phyloP scores from a whole-genome alignment of 2,797 vertebrate species.

The Muscicapa comitata region DNA sequence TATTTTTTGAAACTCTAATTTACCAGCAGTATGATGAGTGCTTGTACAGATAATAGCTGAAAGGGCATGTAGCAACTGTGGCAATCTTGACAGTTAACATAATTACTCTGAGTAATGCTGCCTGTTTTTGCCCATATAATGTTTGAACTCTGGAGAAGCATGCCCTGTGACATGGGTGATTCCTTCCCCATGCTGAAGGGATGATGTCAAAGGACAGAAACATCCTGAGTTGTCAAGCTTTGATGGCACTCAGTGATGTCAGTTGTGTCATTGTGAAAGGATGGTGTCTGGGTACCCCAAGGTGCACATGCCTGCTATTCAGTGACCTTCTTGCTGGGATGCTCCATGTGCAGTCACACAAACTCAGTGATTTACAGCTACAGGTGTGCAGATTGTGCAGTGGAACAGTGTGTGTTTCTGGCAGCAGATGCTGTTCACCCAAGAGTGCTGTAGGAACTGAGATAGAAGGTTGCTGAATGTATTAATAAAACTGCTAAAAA shows the following conservation, averaged over 20 bases:
- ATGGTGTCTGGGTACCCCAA: not conserved
- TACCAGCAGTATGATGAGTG: not conserved
- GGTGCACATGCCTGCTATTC: not conserved
- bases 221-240: not conserved
- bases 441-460: not conserved
- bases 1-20: not conserved
- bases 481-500: constrained; percentile 6
- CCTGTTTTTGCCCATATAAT: not conserved
- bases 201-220: not conserved
- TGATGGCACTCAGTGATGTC: not conserved
- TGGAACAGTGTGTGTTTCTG: not conserved
- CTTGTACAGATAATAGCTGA: not conserved
- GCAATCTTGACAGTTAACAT: not conserved
- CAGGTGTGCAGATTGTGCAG: not conserved
- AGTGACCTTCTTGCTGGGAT: not conserved
- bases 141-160: not conserved
- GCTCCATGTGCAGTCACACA: accelerated
- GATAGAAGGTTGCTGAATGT: not conserved
- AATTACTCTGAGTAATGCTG: not conserved
- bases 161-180: not conserved
- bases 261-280: not conserved
- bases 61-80: not conserved
- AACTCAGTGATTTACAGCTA: not conserved
- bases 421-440: not conserved
- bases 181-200: not conserved